Evolutionary conservation across 2,888 invertebrate genomes (phyloP), one percentile per base, ranked within the genome.

Genomic region (Drosophila neotestacea): DNA sequence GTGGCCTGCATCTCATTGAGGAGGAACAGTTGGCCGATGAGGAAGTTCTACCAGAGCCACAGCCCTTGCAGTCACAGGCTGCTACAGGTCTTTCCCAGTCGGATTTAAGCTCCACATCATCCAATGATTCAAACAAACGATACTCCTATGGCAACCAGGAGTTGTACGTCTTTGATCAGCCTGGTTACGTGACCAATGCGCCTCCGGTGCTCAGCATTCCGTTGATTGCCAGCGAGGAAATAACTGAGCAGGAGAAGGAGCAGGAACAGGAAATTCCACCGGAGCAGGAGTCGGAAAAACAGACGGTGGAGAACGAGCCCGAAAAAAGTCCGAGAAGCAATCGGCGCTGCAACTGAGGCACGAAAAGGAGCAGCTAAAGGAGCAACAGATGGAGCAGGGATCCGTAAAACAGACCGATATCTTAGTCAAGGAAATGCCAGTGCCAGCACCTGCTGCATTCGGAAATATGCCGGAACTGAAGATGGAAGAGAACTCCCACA

Each of bases 81-180:
- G 0, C 60, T 47, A 96, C 96, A 0, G 97, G 97, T 0, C 93
- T 97, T 2, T 96, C 96, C 5, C 96, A 96, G 88, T 97, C 97
- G 5, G 96, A 96, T 89, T 93, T 96, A 0, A 96, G 96, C 88
- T 94, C 96, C 88, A 89, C 88, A 2, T 95, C 95, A 13, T 96
- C 96, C 32, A 94, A 94, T 50, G 95, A 95, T 11, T 95, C 95
- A 62, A 96, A 96, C 90, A 95, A 95, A 11, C 95, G 95, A 70
- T 96, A 97, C 91, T 94, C 95, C 48, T 97, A 97, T 90, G 95
- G 96, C 61, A 96, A 96, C 90, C 97, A 97, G 92, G 93, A 95
- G 80, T 95, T 96, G 30, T 96, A 96, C 89, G 95, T 96, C 62
- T 94, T 95, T 79, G 96, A 96, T 41, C 94, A 94, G 65, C 95